Conservation (phyloP, 2,797 vertebrate species). For the Epinephelus malabaricus region DNA sequence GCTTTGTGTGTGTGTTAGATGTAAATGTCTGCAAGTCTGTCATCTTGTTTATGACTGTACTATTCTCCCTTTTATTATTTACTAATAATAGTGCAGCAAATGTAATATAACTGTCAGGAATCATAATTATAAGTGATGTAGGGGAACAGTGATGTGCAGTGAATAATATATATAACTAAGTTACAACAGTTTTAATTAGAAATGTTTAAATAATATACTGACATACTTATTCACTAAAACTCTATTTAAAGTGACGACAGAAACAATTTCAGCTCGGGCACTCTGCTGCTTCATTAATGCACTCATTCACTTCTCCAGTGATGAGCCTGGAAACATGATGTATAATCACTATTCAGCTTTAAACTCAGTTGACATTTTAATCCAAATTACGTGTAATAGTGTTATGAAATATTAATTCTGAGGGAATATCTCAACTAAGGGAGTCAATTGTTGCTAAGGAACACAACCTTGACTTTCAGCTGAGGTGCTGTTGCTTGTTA, state of each 20-base stretch:
- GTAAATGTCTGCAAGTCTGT: background rate
- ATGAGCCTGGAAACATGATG: conserved; percentile 15
- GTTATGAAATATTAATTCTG: conserved; percentile 34
- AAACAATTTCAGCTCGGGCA: conserved; percentile 24
- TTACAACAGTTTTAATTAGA: conserved; percentile 44
- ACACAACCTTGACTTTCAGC: background rate
- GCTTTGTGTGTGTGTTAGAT: conserved; percentile 2
- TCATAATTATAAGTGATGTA: background rate
- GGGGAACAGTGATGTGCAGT: background rate
- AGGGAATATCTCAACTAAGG: background rate
- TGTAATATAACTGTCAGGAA: conserved; percentile 16
- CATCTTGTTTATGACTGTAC: background rate
- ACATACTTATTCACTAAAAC: conserved; percentile 30
- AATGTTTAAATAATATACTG: conserved; percentile 49
- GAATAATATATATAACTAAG: conserved; percentile 19
- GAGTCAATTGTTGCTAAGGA: background rate
- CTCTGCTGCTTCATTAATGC: conserved; percentile 47
- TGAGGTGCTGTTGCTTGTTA: background rate
- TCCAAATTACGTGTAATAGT: conserved; percentile 39
- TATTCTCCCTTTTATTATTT: background rate
- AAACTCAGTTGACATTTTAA: conserved; percentile 40
- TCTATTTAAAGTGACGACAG: conserved; percentile 42
- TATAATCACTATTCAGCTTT: conserved; percentile 31
- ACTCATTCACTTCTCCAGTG: conserved; percentile 35
- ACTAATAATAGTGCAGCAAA: conserved; percentile 10